Conservation (phyloP, 2,113 vertebrate species). For the Larimichthys polyactis region DNA sequence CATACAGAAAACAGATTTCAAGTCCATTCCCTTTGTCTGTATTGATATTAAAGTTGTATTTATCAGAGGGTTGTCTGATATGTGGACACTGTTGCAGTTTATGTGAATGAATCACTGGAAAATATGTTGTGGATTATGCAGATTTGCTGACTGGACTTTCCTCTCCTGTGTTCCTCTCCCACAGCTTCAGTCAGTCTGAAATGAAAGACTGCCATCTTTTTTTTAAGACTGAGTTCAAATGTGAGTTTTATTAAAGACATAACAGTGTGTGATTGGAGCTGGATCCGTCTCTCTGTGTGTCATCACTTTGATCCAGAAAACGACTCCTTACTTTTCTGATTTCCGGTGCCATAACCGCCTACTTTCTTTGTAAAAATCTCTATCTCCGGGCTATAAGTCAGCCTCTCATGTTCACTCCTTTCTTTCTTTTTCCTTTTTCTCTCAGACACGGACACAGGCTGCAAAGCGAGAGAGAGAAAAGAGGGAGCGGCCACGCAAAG, state of each 20-base stretch:
- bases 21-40: too few species aligned
- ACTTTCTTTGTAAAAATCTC: slow-evolving; percentile 44
- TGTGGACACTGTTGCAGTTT: neutral
- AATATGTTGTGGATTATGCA: neutral
- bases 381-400: slow-evolving; percentile 44
- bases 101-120: neutral
- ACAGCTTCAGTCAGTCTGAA: neutral
- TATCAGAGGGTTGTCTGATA: neutral
- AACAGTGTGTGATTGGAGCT: neutral
- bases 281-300: neutral
- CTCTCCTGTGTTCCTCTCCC: neutral
- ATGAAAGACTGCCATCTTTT: neutral
- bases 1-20: too few species aligned
- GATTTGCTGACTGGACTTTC: neutral
- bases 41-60: neutral
- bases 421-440: slow-evolving; percentile 47
- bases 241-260: slow-evolving; percentile 4
- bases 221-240: neutral
- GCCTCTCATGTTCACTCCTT: slow-evolving; percentile 16
- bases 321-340: slow-evolving; percentile 18
- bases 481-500: slow-evolving; percentile 66
- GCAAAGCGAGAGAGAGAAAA: slow-evolving; percentile 44
- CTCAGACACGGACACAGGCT: slow-evolving; percentile 44
- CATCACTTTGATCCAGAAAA: slow-evolving; percentile 12
- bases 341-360: slow-evolving; percentile 29